Evolutionary conservation across 2,113 vertebrate genomes (phyloP).

Genomic region (Corapipo altera): DNA sequence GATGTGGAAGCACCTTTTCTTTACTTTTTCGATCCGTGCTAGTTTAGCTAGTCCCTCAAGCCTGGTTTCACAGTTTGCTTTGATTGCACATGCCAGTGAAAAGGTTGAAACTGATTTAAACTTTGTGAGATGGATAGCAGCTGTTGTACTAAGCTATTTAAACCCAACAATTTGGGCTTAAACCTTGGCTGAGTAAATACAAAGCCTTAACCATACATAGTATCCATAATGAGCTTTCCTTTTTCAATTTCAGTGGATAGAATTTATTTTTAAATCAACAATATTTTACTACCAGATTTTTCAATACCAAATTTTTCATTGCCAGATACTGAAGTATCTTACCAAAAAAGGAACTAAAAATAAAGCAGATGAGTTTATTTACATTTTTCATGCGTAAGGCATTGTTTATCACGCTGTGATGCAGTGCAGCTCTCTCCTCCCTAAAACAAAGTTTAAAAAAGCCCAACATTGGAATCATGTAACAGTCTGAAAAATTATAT

Average conservation of each 20-base stretch:
- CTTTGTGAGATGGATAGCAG: neutral
- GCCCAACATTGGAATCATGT: neutral
- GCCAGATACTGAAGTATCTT: neutral
- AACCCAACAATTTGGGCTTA: slow-evolving; percentile 18
- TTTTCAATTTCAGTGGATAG: neutral
- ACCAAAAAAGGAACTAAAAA: neutral
- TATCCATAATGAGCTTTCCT: neutral
- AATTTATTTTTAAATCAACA: slow-evolving; percentile 10
- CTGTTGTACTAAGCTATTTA: slow-evolving; percentile 26
- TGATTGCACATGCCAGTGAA: neutral
- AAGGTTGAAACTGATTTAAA: slow-evolving; percentile 41
- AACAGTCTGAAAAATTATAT: neutral
- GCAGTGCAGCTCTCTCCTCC: neutral
- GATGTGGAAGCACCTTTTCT: neutral
- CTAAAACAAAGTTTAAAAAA: neutral
- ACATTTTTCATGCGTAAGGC: neutral
- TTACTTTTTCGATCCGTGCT: neutral
- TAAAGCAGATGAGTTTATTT: neutral
- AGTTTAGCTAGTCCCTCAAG: neutral
- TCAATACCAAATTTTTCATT: neutral
- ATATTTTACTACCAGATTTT: neutral
- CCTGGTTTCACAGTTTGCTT: neutral
- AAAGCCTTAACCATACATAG: neutral
- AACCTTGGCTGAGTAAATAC: neutral
- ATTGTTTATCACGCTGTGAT: neutral